phyloP scores from a whole-genome alignment of 2,888 invertebrate genomes.

The Ochropleura leucogaster region DNA sequence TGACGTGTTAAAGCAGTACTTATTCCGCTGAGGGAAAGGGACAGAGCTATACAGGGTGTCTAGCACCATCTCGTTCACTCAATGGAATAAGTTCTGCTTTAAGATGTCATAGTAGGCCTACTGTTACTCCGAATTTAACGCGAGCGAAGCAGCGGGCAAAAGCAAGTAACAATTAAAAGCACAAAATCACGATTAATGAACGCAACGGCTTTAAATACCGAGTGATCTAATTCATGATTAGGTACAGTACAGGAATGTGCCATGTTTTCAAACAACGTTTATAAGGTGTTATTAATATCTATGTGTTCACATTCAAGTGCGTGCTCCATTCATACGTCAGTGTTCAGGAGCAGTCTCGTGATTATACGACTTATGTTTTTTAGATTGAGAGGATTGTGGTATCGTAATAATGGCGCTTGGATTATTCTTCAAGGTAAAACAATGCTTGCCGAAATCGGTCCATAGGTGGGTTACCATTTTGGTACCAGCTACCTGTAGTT shows the following conservation, averaged over 20 bases:
- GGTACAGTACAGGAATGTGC: conserved; percentile 22
- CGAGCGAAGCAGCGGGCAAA: too few relatives aligned
- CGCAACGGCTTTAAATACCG: conserved; percentile 17
- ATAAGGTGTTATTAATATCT: conserved; percentile 35
- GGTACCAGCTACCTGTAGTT: too few relatives aligned
- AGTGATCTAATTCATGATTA: conserved; percentile 30
- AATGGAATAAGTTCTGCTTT: too few relatives aligned
- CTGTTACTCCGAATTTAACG: too few relatives aligned
- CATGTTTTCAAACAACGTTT: conserved; percentile 28
- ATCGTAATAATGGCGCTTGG: background rate
- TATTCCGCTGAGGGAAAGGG: too few relatives aligned
- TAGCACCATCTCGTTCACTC: too few relatives aligned
- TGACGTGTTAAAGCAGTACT: too few relatives aligned
- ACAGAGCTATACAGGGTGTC: too few relatives aligned
- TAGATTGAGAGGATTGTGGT: background rate
- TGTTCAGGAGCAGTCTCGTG: conserved; percentile 4
- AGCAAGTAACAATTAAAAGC: background rate
- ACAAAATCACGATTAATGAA: background rate
- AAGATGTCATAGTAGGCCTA: too few relatives aligned
- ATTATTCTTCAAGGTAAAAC: background rate
- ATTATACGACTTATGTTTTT: background rate
- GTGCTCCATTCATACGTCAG: conserved; percentile 16
- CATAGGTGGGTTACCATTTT: background rate
- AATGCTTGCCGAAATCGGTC: background rate
- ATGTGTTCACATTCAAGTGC: conserved; percentile 19